These are phyloP conservation scores for Agrotis puta DNA, from an alignment of 2,888 invertebrate species.

Conservation along the genomic window DNA sequence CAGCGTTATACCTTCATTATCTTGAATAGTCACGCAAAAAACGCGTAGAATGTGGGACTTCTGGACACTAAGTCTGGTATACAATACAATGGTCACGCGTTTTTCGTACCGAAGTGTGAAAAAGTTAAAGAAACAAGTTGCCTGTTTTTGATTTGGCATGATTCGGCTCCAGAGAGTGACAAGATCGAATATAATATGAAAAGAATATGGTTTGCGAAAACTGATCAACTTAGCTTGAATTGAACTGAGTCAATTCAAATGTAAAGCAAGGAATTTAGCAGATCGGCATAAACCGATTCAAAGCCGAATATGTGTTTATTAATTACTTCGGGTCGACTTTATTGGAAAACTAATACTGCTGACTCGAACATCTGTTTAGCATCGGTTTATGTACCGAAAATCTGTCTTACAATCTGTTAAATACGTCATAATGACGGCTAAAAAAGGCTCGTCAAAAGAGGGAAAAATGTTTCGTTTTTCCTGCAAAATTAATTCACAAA, in stretches of 20 bases:
- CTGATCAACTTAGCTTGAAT: background rate
- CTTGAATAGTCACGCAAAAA: background rate
- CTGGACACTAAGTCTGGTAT: too few relatives aligned
- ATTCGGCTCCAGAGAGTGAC: background rate
- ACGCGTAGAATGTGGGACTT: too few relatives aligned
- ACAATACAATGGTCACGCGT: too few relatives aligned
- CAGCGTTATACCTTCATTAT: background rate
- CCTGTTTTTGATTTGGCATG: background rate
- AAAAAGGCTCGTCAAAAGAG: slow-evolving; percentile 23
- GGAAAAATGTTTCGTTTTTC: slow-evolving; percentile 23
- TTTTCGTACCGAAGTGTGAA: background rate
- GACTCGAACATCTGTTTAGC: too few relatives aligned
- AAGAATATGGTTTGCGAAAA: background rate
- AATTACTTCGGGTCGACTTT: too few relatives aligned
- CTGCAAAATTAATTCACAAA: slow-evolving; percentile 47
- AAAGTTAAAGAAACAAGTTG: background rate
- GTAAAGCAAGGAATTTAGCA: background rate
- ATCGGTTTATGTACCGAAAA: background rate
- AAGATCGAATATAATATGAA: background rate
- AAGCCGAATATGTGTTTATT: background rate
- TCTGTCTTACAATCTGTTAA: background rate
- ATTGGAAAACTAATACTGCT: too few relatives aligned
- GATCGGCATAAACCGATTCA: background rate
- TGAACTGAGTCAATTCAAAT: background rate
- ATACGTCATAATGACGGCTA: background rate